A percentile compares a stretch with the other conserved stretches of the same genome.
Evolutionary conservation across 2,797 vertebrate genomes (phyloP).

Genomic region (Brotula barbata): DNA sequence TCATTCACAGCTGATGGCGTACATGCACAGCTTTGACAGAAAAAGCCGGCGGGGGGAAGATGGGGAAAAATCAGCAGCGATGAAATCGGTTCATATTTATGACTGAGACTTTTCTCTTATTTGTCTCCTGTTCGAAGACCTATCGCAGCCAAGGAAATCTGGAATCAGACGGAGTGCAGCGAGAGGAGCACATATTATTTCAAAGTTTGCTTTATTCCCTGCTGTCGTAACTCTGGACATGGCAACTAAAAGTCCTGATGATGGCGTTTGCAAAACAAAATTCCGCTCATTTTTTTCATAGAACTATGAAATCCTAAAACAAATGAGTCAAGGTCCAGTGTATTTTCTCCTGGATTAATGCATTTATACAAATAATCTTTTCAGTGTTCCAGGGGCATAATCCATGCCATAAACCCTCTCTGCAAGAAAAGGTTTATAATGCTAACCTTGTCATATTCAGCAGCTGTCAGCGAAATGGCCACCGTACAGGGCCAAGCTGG

Average conservation of each 20-base stretch:
- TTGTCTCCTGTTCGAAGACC: conserved; percentile 32
- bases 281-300: conserved; percentile 58
- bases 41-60: conserved; percentile 35
- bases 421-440: conserved; percentile 76
- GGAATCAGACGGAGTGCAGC: conserved; percentile 7
- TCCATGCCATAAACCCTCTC: conserved; percentile 68
- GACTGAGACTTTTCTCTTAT: conserved; percentile 35
- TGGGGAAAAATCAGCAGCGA: conserved; percentile 19
- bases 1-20: conserved; percentile 74
- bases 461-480: conserved; percentile 77
- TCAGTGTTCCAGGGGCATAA: conserved; percentile 62
- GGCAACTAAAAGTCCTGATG: conserved; percentile 7
- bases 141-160: conserved; percentile 8
- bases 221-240: conserved; percentile 6
- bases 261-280: conserved; percentile 18
- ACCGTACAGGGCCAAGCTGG: conserved; percentile 65
- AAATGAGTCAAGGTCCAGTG: conserved; percentile 60
- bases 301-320: conserved; percentile 68
- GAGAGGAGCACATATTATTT: conserved; percentile 3
- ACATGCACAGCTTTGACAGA: conserved; percentile 15
- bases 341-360: conserved; percentile 69
- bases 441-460: conserved; percentile 84
- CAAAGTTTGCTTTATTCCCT: background rate
- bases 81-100: conserved; percentile 63
- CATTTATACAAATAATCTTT: conserved; percentile 69